Evolutionary conservation across 2,797 vertebrate genomes (phyloP).

Genomic region (Aphelocoma californica): DNA sequence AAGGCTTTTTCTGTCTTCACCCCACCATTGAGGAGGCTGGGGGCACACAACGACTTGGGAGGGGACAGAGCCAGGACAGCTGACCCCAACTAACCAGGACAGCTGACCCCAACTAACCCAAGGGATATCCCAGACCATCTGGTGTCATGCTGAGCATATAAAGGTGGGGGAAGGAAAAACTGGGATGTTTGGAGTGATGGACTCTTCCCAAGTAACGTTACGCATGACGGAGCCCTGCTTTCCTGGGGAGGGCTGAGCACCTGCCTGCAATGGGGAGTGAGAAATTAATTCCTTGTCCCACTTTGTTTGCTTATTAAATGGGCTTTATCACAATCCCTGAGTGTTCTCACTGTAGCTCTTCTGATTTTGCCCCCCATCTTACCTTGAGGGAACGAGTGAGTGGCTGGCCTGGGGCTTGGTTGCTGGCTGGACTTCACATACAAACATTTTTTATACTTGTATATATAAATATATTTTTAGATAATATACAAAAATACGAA

Average conservation of each 20-base stretch:
- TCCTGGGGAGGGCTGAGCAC: background rate
- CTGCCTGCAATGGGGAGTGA: background rate
- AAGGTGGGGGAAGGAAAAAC: background rate
- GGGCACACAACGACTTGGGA: background rate
- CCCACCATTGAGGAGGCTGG: background rate
- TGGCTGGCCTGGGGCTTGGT: fast-evolving
- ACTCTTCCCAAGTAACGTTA: background rate
- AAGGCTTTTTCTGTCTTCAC: background rate
- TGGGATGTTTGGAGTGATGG: background rate
- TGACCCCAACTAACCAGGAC: background rate
- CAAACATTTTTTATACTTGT: background rate
- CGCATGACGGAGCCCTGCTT: background rate
- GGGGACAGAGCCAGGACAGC: background rate
- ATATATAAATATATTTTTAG: background rate
- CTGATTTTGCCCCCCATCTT: background rate
- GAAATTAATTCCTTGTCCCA: background rate
- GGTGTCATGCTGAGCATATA: background rate
- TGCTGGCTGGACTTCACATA: background rate
- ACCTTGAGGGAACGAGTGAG: background rate
- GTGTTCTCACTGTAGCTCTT: background rate
- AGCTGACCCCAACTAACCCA: background rate
- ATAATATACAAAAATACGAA: background rate
- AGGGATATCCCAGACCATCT: background rate
- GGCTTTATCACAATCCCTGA: background rate
- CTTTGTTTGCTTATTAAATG: background rate